A percentile compares a stretch with the other conserved stretches of the same genome.
These are phyloP conservation scores for Drosophila yooni DNA, from an alignment of 2,888 invertebrate genomes.

Conservation along the genomic window DNA sequence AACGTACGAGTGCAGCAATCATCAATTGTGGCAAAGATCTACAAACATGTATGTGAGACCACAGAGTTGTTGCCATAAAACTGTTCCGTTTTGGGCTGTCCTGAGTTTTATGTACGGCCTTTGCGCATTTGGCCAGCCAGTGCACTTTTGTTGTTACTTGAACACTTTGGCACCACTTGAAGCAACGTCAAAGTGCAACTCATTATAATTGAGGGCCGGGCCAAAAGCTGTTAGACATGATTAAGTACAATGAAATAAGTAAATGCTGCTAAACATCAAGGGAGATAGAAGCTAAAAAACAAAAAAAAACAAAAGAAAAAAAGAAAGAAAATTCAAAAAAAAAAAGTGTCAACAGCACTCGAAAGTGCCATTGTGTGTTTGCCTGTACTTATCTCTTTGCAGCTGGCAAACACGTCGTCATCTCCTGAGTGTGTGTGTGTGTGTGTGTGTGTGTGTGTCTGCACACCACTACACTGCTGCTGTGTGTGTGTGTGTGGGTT, in stretches of 20 bases:
- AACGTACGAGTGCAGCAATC: background rate
- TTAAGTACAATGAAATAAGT: slow-evolving; percentile 80
- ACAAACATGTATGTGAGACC: background rate
- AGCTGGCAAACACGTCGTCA: slow-evolving; percentile 42
- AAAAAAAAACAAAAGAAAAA: slow-evolving; percentile 1
- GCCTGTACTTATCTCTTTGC: slow-evolving; percentile 54
- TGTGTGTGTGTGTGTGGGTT: slow-evolving; percentile 2
- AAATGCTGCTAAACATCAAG: slow-evolving; percentile 58
- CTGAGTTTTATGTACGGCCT: background rate
- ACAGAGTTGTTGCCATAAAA: background rate
- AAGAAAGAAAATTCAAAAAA: background rate
- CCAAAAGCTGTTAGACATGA: slow-evolving; percentile 63
- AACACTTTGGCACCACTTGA: slow-evolving; percentile 65
- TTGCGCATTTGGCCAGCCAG: background rate
- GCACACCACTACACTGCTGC: background rate
- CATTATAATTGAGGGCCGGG: slow-evolving; percentile 62
- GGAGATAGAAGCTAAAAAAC: slow-evolving; percentile 27
- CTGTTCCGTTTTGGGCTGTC: background rate
- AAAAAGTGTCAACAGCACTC: slow-evolving; percentile 67
- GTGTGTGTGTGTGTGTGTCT: slow-evolving; percentile 2
- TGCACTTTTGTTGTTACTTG: slow-evolving; percentile 10
- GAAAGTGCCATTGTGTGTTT: slow-evolving; percentile 75
- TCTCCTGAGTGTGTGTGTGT: slow-evolving; percentile 3
- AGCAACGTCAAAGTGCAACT: slow-evolving; percentile 75
- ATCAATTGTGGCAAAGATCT: background rate